Conservation (phyloP, 2,797 vertebrate genomes). For the Pseudochaenichthys georgianus region DNA sequence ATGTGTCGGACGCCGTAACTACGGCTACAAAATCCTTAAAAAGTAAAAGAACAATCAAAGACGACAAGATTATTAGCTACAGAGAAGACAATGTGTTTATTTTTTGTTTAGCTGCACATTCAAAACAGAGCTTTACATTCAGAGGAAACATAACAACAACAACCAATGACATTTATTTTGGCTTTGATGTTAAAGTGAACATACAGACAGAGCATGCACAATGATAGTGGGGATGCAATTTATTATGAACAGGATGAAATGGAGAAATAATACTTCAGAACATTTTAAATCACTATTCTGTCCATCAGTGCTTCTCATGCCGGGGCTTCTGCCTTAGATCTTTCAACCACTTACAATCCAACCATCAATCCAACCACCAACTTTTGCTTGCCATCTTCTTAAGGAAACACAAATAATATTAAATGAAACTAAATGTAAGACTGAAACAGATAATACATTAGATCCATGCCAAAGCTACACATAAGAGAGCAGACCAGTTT, state of each 20-base stretch:
- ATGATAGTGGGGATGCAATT: constrained; percentile 33
- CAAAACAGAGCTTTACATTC: constrained; percentile 47
- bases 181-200: constrained; percentile 46
- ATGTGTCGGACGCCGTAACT: no score
- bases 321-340: constrained; percentile 27
- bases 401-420: constrained; percentile 32
- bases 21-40: background rate
- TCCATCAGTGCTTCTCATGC: constrained; percentile 30
- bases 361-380: constrained; percentile 44
- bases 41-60: background rate
- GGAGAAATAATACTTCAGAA: constrained; percentile 4
- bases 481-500: constrained; percentile 22
- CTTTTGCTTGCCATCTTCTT: constrained; percentile 6
- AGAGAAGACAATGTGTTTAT: constrained; percentile 67
- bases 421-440: constrained; percentile 38
- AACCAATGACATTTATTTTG: constrained; percentile 48
- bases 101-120: constrained; percentile 70
- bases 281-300: constrained; percentile 24
- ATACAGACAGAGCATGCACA: constrained; percentile 41
- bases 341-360: constrained; percentile 66
- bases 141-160: constrained; percentile 41
- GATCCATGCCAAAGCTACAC: constrained; percentile 5
- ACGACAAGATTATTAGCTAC: constrained; percentile 4
- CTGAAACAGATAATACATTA: constrained; percentile 32
- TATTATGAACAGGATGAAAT: constrained; percentile 29